These are phyloP conservation scores for Panthera uncia DNA, from an alignment of 2,113 vertebrate genomes.

Conservation along the genomic window DNA sequence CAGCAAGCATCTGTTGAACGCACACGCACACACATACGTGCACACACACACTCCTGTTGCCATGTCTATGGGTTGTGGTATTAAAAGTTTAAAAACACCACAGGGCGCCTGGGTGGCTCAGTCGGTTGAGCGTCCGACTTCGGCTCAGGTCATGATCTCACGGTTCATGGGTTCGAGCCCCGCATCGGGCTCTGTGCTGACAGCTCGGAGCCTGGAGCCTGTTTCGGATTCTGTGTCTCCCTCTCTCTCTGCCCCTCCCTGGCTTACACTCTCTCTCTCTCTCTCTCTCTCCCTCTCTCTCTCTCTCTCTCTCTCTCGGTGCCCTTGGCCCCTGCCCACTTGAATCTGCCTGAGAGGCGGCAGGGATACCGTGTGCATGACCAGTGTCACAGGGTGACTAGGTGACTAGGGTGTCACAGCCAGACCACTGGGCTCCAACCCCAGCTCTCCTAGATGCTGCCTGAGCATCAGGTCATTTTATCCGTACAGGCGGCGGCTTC, in stretches of 20 bases:
- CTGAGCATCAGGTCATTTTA: fast-evolving
- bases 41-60: not conserved
- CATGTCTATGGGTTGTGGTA: not conserved
- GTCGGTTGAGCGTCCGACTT: not conserved
- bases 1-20: not conserved
- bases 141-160: not conserved
- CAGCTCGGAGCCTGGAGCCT: not conserved
- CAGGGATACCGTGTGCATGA: fast-evolving
- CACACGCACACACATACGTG: not conserved
- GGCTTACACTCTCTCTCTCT: too few relatives aligned
- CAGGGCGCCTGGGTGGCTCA: not conserved
- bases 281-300: not conserved
- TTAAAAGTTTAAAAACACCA: not conserved
- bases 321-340: not conserved
- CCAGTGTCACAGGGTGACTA: fast-evolving
- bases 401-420: not conserved
- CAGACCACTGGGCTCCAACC: not conserved
- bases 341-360: not conserved
- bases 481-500: too few relatives aligned
- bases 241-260: not conserved
- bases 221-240: not conserved
- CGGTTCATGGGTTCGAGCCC: not conserved
- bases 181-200: not conserved
- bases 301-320: too few relatives aligned
- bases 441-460: fast-evolving